phyloP scores from a whole-genome alignment of 1,140 invertebrate species.

The Pogonognathellus flavescens region DNA sequence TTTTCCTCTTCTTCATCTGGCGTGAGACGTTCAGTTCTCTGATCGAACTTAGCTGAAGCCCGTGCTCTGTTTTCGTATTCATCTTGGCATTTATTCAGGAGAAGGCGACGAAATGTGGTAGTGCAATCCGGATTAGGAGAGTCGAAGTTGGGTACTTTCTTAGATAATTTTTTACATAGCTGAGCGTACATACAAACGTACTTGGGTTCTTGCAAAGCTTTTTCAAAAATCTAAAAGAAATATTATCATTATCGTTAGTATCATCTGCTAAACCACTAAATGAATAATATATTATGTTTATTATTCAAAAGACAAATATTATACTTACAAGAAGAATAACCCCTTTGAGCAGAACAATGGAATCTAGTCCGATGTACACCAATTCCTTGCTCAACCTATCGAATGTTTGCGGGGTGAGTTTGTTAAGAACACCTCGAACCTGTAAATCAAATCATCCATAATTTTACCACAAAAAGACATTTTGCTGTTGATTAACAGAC shows the following conservation, averaged over 20 bases:
- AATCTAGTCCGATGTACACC: slow-evolving; percentile 94
- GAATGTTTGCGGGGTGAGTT: slow-evolving; percentile 99
- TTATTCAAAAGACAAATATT: neutral
- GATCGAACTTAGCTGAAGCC: slow-evolving; percentile 78
- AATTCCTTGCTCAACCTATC: slow-evolving; percentile 98
- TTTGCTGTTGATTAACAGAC: too few relatives aligned
- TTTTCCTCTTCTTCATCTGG: slow-evolving; percentile 92
- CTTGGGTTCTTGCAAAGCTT: slow-evolving; percentile 99
- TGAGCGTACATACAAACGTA: slow-evolving; percentile 99
- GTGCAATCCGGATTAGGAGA: slow-evolving; percentile 75
- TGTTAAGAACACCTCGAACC: slow-evolving; percentile 97
- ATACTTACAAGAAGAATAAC: slow-evolving; percentile 87
- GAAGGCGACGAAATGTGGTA: slow-evolving; percentile 86
- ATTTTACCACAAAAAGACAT: too few relatives aligned
- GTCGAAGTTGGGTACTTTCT: slow-evolving; percentile 97
- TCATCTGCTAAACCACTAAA: neutral
- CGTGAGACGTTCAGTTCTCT: slow-evolving; percentile 74
- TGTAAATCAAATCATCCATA: slow-evolving; percentile 67
- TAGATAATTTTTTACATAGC: slow-evolving; percentile 96
- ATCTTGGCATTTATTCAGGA: slow-evolving; percentile 93
- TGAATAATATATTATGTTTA: neutral
- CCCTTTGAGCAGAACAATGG: slow-evolving; percentile 93
- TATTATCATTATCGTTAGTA: slow-evolving; percentile 4
- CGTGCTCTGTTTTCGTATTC: slow-evolving; percentile 87
- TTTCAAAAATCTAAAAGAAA: slow-evolving; percentile 90